These are phyloP conservation scores for Daphoenositta chrysoptera DNA, from an alignment of 2,113 vertebrate species.

Conservation along the genomic window DNA sequence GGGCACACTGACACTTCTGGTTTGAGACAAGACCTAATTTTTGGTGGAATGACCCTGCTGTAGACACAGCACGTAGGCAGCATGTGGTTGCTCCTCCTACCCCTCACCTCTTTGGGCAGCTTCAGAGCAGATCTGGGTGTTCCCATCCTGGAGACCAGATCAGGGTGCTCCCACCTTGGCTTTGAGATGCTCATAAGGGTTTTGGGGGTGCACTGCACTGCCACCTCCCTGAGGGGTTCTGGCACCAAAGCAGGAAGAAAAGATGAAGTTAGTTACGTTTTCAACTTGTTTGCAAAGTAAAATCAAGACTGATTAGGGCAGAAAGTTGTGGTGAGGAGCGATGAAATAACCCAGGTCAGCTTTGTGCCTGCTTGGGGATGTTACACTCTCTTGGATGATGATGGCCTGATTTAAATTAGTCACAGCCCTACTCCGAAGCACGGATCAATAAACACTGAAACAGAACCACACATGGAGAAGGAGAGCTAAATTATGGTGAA, in stretches of 20 bases:
- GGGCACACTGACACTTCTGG: not conserved
- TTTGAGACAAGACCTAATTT: not conserved
- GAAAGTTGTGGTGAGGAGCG: not conserved
- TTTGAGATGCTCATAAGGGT: not conserved
- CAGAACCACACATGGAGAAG: not conserved
- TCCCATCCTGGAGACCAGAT: not conserved
- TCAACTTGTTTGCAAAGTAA: not conserved
- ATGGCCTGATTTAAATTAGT: not conserved
- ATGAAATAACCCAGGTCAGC: not conserved
- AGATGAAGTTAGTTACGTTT: not conserved
- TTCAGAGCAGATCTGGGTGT: not conserved
- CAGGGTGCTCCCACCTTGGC: not conserved
- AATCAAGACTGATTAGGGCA: not conserved
- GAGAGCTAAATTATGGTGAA: not conserved
- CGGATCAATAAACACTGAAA: not conserved
- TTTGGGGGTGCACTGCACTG: fast-evolving
- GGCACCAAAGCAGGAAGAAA: not conserved
- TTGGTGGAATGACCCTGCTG: not conserved
- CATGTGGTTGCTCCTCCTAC: not conserved
- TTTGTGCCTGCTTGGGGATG: not conserved
- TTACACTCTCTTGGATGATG: not conserved
- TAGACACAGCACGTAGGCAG: fast-evolving
- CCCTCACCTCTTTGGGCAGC: not conserved
- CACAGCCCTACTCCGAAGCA: not conserved
- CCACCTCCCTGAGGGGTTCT: not conserved